Conservation (phyloP, 1,140 invertebrate genomes). For the Phenacoccus solenopsis region DNA sequence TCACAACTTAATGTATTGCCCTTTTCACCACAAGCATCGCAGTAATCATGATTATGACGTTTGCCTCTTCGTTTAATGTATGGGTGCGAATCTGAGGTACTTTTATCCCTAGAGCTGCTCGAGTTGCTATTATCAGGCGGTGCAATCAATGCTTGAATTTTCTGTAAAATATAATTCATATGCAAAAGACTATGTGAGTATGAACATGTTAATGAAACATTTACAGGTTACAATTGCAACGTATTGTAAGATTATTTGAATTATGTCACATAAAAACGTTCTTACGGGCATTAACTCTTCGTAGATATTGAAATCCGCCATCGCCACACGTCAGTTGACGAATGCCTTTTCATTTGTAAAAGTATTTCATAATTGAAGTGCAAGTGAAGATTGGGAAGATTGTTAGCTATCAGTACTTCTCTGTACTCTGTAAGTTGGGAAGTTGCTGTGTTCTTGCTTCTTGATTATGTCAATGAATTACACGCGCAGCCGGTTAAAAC, state of each 20-base stretch:
- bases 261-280: not conserved
- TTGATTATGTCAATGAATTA: too few relatives aligned
- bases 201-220: not conserved
- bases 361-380: too few relatives aligned
- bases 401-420: too few relatives aligned
- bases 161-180: not conserved
- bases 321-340: not conserved
- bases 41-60: conserved; percentile 85
- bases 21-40: conserved; percentile 83
- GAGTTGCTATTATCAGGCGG: not conserved
- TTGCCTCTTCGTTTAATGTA: conserved; percentile 39
- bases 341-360: too few relatives aligned
- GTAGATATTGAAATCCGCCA: not conserved
- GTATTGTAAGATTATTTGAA: not conserved
- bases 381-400: too few relatives aligned
- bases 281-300: conserved; percentile 9
- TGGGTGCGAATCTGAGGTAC: not conserved
- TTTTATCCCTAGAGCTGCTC: not conserved
- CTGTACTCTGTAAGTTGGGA: too few relatives aligned
- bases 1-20: conserved; percentile 94
- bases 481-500: too few relatives aligned
- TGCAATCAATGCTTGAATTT: conserved; percentile 4
- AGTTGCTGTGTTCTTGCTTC: too few relatives aligned
- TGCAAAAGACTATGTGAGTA: not conserved
- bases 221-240: not conserved